phyloP scores from a whole-genome alignment of 2,113 vertebrate species.

The Clarias magur region DNA sequence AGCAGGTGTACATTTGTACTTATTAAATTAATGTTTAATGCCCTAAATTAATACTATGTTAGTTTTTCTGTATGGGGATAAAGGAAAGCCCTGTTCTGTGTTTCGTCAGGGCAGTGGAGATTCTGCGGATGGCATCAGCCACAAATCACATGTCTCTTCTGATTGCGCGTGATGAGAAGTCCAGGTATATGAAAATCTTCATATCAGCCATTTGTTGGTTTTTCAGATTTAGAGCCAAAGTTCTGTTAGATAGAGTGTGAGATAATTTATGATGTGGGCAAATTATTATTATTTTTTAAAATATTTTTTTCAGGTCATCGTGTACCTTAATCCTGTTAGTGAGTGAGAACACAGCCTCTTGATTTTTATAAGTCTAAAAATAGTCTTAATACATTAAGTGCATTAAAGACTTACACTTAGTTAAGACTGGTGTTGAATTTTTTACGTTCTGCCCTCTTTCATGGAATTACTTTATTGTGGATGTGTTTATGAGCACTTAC shows the following conservation, averaged over 20 bases:
- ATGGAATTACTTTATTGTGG: neutral
- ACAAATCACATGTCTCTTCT: constrained; percentile 85
- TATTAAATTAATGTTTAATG: neutral
- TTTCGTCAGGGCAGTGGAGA: constrained; percentile 80
- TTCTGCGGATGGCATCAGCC: constrained; percentile 79
- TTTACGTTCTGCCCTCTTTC: neutral
- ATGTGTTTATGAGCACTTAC: neutral
- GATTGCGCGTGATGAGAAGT: constrained; percentile 79
- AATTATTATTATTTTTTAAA: too few relatives aligned
- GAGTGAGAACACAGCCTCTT: constrained; percentile 46
- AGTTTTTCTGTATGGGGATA: neutral
- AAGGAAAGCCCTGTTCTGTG: constrained; percentile 10
- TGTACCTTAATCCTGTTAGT: constrained; percentile 51
- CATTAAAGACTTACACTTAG: constrained; percentile 41
- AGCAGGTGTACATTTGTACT: too few relatives aligned
- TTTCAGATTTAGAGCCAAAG: neutral
- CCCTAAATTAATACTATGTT: neutral
- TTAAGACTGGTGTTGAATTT: constrained; percentile 7
- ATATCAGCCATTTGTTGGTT: neutral
- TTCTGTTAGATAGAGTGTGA: neutral
- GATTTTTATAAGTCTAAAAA: constrained; percentile 49
- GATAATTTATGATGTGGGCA: neutral
- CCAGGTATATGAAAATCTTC: constrained; percentile 74
- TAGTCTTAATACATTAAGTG: constrained; percentile 49
- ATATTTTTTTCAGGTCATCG: constrained; percentile 35